Evolutionary conservation across 2,888 invertebrate species (phyloP).

Genomic region (Odontocolon sp.): DNA sequence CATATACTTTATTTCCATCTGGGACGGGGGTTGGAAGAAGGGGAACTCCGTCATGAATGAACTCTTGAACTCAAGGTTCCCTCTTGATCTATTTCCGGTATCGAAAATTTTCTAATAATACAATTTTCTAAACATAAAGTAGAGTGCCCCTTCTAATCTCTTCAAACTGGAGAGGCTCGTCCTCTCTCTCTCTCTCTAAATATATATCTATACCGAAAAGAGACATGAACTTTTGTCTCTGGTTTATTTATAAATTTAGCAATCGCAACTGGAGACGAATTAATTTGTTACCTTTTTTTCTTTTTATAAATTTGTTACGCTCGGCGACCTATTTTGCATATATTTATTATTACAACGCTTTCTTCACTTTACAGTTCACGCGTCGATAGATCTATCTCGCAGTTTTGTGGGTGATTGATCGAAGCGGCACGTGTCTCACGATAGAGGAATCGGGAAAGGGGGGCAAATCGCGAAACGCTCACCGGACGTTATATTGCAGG

Average conservation of each 20-base stretch:
- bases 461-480: constrained; percentile 38
- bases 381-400: constrained; percentile 48
- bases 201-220: too few relatives aligned
- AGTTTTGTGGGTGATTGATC: constrained; percentile 52
- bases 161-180: too few relatives aligned
- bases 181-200: too few relatives aligned
- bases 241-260: not conserved
- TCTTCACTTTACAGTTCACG: constrained; percentile 39
- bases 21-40: too few relatives aligned
- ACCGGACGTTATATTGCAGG: constrained; percentile 31
- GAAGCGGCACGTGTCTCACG: constrained; percentile 39
- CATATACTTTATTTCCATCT: too few relatives aligned
- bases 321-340: constrained; percentile 27
- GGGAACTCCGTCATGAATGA: too few relatives aligned
- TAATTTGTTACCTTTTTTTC: not conserved
- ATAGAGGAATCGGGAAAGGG: not conserved
- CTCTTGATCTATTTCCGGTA: too few relatives aligned
- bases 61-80: too few relatives aligned
- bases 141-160: too few relatives aligned
- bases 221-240: too few relatives aligned
- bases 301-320: constrained; percentile 35
- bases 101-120: too few relatives aligned
- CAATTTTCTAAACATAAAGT: too few relatives aligned
- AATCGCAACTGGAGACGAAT: not conserved
- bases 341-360: constrained; percentile 29